Conservation (phyloP, 2,797 vertebrate species). For the Sebastes oblongus region DNA sequence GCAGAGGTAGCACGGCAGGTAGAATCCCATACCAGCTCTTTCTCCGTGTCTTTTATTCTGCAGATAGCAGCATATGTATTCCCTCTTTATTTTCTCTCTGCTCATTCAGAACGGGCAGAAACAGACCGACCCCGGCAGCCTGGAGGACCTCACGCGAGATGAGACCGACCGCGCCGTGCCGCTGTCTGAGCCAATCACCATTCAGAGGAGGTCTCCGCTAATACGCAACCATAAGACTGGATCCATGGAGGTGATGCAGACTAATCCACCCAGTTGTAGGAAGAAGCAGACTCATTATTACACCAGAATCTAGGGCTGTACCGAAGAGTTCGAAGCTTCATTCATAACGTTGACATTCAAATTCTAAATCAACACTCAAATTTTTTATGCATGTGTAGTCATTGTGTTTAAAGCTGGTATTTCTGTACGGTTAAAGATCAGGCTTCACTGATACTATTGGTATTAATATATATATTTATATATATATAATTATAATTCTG, state of each 20-base stretch:
- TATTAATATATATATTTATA: too few species aligned
- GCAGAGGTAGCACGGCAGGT: conserved; percentile 86
- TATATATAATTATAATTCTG: background rate
- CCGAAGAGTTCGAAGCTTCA: background rate
- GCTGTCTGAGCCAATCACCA: conserved; percentile 83
- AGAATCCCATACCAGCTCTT: background rate
- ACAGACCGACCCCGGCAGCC: conserved; percentile 89
- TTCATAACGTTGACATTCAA: background rate
- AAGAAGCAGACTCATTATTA: background rate
- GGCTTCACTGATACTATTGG: too few species aligned
- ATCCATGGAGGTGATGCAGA: conserved; percentile 93
- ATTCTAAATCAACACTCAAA: background rate
- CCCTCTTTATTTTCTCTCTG: background rate
- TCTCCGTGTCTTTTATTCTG: background rate
- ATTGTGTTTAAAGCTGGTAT: too few species aligned
- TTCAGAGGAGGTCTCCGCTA: conserved; percentile 89
- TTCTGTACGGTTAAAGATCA: too few species aligned
- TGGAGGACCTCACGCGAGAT: conserved; percentile 89
- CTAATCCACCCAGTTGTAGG: background rate
- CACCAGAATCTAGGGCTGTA: background rate
- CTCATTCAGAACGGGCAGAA: conserved; percentile 88
- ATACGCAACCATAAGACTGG: conserved; percentile 93
- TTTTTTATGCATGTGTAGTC: too few species aligned
- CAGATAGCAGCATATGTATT: background rate
- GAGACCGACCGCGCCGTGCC: conserved; percentile 85